Percentiles rank a stretch among this genome's conserved stretches.
Evolutionary conservation across 2,888 invertebrate species (phyloP).

Genomic region (Pandemis heparana): DNA sequence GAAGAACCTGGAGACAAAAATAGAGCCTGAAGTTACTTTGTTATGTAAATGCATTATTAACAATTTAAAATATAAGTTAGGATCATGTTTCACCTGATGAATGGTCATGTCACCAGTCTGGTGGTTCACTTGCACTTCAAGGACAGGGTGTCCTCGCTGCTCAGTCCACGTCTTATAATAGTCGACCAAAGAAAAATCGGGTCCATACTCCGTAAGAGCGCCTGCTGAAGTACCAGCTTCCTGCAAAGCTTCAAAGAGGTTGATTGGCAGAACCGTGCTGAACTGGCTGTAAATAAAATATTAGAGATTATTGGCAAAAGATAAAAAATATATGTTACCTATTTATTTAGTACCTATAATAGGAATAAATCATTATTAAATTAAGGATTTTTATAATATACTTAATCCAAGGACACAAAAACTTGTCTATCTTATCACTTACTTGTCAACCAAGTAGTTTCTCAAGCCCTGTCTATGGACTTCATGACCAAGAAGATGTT

Average conservation of each 20-base stretch:
- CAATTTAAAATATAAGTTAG: neutral
- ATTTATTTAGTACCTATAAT: no score
- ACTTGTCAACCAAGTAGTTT: constrained; percentile 83
- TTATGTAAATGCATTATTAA: neutral
- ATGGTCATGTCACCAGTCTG: constrained; percentile 69
- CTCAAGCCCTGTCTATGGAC: constrained; percentile 84
- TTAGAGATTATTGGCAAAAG: neutral
- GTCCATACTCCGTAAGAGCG: constrained; percentile 66
- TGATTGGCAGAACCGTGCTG: constrained; percentile 73
- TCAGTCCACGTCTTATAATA: constrained; percentile 83
- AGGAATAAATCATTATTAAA: no score
- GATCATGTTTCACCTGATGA: constrained; percentile 69
- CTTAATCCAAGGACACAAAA: neutral
- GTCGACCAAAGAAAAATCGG: constrained; percentile 68
- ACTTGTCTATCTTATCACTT: constrained; percentile 47
- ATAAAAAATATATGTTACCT: no score
- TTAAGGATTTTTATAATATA: no score
- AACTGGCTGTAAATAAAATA: constrained; percentile 60
- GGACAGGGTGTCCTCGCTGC: constrained; percentile 86
- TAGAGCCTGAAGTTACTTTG: no score
- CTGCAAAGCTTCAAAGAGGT: constrained; percentile 81
- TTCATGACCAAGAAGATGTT: constrained; percentile 84
- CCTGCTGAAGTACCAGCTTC: constrained; percentile 55
- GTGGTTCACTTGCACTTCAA: constrained; percentile 82
- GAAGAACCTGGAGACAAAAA: no score